Conservation (phyloP, 2,888 invertebrate species). For the Caradrina clavipalpis region DNA sequence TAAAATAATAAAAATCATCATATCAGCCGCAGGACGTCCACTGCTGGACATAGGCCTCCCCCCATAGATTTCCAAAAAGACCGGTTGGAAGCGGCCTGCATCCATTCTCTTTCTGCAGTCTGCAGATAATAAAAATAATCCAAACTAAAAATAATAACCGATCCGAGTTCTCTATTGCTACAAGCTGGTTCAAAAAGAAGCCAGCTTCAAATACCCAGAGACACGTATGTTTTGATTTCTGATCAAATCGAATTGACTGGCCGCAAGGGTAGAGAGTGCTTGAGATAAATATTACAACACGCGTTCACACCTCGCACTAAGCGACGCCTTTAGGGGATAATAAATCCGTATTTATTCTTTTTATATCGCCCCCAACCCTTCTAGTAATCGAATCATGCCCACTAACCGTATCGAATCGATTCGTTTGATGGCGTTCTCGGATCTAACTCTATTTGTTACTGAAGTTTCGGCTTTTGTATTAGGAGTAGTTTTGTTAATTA, state of each 20-base stretch:
- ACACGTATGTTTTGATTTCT: slow-evolving; percentile 84
- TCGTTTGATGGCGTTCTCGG: slow-evolving; percentile 62
- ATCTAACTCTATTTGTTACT: slow-evolving; percentile 38
- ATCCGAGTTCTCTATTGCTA: too few relatives aligned
- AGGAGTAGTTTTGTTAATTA: slow-evolving; percentile 8
- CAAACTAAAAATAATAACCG: not conserved
- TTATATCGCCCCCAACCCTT: slow-evolving; percentile 85
- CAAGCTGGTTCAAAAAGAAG: slow-evolving; percentile 9
- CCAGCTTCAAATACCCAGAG: slow-evolving; percentile 63
- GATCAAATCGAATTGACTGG: slow-evolving; percentile 85
- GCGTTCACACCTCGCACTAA: slow-evolving; percentile 88
- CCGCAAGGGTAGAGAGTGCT: slow-evolving; percentile 81
- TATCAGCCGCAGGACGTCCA: too few relatives aligned
- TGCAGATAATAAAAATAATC: not conserved
- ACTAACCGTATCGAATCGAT: slow-evolving; percentile 86
- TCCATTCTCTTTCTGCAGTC: too few relatives aligned
- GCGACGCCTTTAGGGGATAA: slow-evolving; percentile 88
- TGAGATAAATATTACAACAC: slow-evolving; percentile 87
- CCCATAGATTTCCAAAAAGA: too few relatives aligned
- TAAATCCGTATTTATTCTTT: slow-evolving; percentile 91
- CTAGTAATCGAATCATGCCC: slow-evolving; percentile 85
- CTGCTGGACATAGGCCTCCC: too few relatives aligned
- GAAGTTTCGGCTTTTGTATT: slow-evolving; percentile 18
- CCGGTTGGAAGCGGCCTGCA: too few relatives aligned
- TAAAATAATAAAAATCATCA: too few relatives aligned